Evolutionary conservation across 2,888 invertebrate genomes (phyloP).

Genomic region (Osedax frankpressi): DNA sequence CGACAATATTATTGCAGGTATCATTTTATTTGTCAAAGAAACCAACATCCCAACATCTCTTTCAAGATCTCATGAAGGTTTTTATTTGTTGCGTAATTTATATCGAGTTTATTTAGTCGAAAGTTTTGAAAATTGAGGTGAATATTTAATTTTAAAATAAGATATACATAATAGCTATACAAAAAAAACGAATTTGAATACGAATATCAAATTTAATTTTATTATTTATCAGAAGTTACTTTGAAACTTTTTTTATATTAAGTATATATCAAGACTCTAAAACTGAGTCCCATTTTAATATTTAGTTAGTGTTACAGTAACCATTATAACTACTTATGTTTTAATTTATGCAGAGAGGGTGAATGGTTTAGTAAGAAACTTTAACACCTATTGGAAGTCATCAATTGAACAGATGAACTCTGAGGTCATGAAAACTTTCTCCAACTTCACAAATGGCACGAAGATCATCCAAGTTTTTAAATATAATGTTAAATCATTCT

Average conservation of each 20-base stretch:
- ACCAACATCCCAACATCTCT: neutral
- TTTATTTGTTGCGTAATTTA: too few relatives aligned
- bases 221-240: too few relatives aligned
- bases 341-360: conserved; percentile 48
- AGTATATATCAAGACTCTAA: too few relatives aligned
- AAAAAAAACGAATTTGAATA: too few relatives aligned
- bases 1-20: neutral
- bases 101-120: too few relatives aligned
- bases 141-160: too few relatives aligned
- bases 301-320: neutral
- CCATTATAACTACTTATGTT: conserved; percentile 40
- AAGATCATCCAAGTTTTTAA: conserved; percentile 64
- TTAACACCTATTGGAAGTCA: conserved; percentile 84
- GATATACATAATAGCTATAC: too few relatives aligned
- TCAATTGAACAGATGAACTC: conserved; percentile 84
- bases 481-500: too few relatives aligned
- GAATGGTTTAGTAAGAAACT: conserved; percentile 71
- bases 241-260: too few relatives aligned
- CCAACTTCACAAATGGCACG: conserved; percentile 86
- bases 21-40: neutral
- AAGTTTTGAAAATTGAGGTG: too few relatives aligned
- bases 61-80: neutral
- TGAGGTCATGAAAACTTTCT: conserved; percentile 85
- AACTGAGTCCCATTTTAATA: neutral
- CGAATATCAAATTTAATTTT: too few relatives aligned